Base-by-base conservation (phyloP, 1,140 invertebrate species). In the Drosophila tsacasi region DNA sequence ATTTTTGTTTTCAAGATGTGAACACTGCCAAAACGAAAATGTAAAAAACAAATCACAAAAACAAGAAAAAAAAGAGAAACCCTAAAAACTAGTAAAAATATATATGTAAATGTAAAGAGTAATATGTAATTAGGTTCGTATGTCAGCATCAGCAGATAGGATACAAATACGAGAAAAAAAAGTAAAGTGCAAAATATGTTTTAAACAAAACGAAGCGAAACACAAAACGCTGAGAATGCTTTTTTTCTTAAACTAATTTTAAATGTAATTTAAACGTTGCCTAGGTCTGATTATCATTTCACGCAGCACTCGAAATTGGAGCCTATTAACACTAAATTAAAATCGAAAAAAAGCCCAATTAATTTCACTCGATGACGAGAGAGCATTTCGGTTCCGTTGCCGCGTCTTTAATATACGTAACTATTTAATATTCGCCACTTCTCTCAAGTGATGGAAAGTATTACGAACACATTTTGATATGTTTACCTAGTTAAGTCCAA, bases 131-230 rank as follows among this genome's bases (percentile, higher is more conserved):
- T 73, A 73, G 68, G 60, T 73, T 60, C 55, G 55, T 73, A 72
- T 35, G 44, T 73, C 71, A 42, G 68, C 69, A 69, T 64, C 44
- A 61, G 79, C 67, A 44, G 77, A 68, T 64, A 63, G 61, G 76
- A 64, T 77, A 73, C 55, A 79, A 49, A 63, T 59, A 68, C 61
- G 63, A 83, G 76, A 77, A 74, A 64, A 74, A 64, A 66, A 61
- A 78, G 82, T 67, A 87, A 81, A 91, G 86, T 91, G 86, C 86
- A 91, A 91, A 91, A 86, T 87, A 91, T 91, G 86, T 91, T 91
- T 87, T 83, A 91, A 91, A 91, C 86, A 91, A 81, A 81, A 79
- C 42, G 46, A 35, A 64, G 61, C 13, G 72, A 76, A 79, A 74
- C 66, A 66, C 61, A 83, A 78, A 78, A 67, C 47, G 74, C 49